Evolutionary conservation across 2,888 invertebrate species (phyloP).

Genomic region (Drosophila phalerata): DNA sequence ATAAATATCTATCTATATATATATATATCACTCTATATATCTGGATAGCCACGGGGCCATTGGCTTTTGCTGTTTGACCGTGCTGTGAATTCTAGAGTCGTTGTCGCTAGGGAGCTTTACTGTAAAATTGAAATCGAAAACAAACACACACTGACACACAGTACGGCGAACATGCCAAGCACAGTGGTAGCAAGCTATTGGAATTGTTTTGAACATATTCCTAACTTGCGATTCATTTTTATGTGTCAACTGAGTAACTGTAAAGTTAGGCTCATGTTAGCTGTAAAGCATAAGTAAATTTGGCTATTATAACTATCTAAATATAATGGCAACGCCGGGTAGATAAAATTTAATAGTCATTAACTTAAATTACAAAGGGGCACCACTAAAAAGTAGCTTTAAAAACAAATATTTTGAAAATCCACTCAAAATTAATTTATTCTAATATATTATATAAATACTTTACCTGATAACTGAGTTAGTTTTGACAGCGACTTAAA

Average conservation of each 20-base stretch:
- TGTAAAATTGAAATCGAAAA: slow-evolving; percentile 66
- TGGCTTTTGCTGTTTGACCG: slow-evolving; percentile 6
- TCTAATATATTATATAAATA: too few relatives aligned
- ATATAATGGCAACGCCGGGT: too few relatives aligned
- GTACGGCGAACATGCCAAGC: not conserved
- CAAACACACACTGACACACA: slow-evolving; percentile 41
- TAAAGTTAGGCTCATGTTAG: too few relatives aligned
- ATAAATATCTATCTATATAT: slow-evolving; percentile 7
- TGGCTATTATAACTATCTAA: too few relatives aligned
- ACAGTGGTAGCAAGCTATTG: slow-evolving; percentile 18
- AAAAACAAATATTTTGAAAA: too few relatives aligned
- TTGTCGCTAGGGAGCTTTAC: not conserved
- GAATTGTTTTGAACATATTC: not conserved
- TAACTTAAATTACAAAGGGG: not conserved
- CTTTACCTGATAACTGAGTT: too few relatives aligned
- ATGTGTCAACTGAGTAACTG: too few relatives aligned
- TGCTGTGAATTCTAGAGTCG: slow-evolving; percentile 17
- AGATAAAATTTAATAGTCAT: not conserved
- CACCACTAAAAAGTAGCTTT: too few relatives aligned
- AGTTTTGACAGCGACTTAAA: too few relatives aligned
- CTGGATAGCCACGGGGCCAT: slow-evolving; percentile 6
- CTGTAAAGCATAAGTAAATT: too few relatives aligned
- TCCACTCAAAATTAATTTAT: too few relatives aligned
- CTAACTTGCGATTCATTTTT: too few relatives aligned
- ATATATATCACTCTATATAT: not conserved